phyloP scores from a whole-genome alignment of 2,797 vertebrate genomes.

The Helicolenus hilgendorfi region DNA sequence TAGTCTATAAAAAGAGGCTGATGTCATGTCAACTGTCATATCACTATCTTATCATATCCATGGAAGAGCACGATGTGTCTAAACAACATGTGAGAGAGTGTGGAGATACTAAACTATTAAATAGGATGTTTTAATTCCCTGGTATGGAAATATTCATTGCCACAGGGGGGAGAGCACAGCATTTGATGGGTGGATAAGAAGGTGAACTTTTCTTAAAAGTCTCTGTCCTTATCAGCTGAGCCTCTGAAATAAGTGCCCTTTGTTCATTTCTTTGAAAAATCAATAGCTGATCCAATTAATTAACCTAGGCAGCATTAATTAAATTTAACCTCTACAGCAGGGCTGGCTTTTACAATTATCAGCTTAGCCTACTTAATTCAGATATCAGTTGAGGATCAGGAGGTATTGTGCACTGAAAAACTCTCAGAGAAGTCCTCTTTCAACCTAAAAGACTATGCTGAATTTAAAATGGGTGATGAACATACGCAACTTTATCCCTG shows the following conservation, averaged over 20 bases:
- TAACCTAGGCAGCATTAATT: slow-evolving; percentile 51
- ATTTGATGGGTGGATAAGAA: not conserved
- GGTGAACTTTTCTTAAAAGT: not conserved
- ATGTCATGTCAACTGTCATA: slow-evolving; percentile 13
- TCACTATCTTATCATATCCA: slow-evolving; percentile 10
- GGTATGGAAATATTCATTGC: not conserved
- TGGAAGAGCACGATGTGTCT: not conserved
- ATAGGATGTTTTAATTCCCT: not conserved
- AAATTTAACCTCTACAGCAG: slow-evolving; percentile 38
- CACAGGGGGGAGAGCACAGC: not conserved
- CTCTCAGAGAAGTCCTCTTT: slow-evolving; percentile 7
- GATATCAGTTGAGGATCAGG: slow-evolving; percentile 34
- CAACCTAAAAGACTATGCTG: slow-evolving; percentile 21
- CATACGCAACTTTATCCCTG: not conserved
- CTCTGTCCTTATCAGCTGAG: slow-evolving; percentile 19
- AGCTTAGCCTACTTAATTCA: slow-evolving; percentile 58
- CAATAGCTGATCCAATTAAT: slow-evolving; percentile 67
- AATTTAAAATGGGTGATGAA: slow-evolving; percentile 18
- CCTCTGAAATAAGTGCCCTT: slow-evolving; percentile 48
- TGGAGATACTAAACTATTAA: not conserved
- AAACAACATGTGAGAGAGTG: not conserved
- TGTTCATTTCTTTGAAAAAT: slow-evolving; percentile 57
- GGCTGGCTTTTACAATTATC: slow-evolving; percentile 40
- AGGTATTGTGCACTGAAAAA: slow-evolving; percentile 2
- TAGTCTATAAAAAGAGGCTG: not conserved